Evolutionary conservation across 2,888 invertebrate genomes (phyloP), one percentile per base, ranked within the genome.

Genomic region (Meiosimyza decipiens): DNA sequence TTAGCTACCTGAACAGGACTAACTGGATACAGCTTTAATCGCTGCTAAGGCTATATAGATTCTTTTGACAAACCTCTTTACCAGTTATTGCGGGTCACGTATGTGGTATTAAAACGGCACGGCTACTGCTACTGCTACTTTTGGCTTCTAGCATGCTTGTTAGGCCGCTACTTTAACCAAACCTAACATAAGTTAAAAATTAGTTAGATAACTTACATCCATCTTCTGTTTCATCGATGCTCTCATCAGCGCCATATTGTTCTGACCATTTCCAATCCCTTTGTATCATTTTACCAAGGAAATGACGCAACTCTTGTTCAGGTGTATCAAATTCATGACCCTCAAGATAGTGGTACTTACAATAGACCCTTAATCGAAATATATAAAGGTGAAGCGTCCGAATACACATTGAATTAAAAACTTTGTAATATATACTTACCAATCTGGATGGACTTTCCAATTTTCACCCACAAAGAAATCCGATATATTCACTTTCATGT

Each of bases 381-480:
- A 54, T 12, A 16, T 12, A 54, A 18, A 54, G 15, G n/a, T 12
- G n/a, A 12, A 54, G 18, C 9, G 11, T 28, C 22, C 1, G 22
- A 22, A 1, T 22, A 2, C 22, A 2, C 22, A 28, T 28, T 28
- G 28, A 28, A 28, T 28, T 28, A 4, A 28, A 28, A 28, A 40
- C 9, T 40, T 40, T 13, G 12, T n/a, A 33, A 40, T 12, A 55
- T n/a, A 28, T 11, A 64, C 83, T 82, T 85, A 93, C 96, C 96
- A 96, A 80, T 94, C 92, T 0, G 95, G 95, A 88, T 96, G 95
- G 49, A 95, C 90, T 81, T 92, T 91, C 91, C 93, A 95, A 82
- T 92, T 90, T 7, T 89, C 90, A 13, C 92, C 94, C 73, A 89
- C 88, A 82, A 95, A 95, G 83, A 91, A 94, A 62, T 91, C 91